Evolutionary conservation across 1,140 invertebrate genomes (phyloP).

Genomic region (Drosophila ercepeae): DNA sequence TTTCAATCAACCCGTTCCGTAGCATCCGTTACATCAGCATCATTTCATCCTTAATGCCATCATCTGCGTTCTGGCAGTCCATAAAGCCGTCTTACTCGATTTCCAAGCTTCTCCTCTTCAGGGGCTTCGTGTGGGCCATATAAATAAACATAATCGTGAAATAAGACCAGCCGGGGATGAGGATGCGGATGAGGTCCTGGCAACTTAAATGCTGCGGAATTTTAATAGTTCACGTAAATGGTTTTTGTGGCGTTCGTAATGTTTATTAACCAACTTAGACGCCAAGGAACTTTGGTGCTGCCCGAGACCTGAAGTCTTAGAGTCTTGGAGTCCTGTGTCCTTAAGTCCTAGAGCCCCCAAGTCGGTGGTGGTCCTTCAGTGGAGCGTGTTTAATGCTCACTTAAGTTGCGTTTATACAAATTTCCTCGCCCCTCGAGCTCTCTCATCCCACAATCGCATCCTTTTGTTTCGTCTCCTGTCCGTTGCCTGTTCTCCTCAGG

Average conservation of each 20-base stretch:
- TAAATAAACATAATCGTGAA: constrained; percentile 78
- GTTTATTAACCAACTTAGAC: constrained; percentile 80
- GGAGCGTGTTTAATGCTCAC: constrained; percentile 78
- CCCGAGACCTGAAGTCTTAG: too few species aligned
- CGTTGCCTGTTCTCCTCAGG: constrained; percentile 9
- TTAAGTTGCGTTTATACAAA: constrained; percentile 82
- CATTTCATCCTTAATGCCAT: neutral
- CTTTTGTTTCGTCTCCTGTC: constrained; percentile 27
- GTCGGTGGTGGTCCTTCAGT: constrained; percentile 55
- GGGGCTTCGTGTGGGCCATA: constrained; percentile 47
- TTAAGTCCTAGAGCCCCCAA: neutral
- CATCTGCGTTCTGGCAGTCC: neutral
- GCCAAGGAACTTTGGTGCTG: constrained; percentile 21
- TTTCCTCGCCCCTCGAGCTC: constrained; percentile 44
- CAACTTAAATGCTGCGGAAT: constrained; percentile 75
- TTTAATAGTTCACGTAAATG: constrained; percentile 81
- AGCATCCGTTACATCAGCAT: neutral
- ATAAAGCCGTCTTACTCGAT: neutral
- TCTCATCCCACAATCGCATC: neutral
- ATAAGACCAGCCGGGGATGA: constrained; percentile 33
- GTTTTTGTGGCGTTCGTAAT: constrained; percentile 80
- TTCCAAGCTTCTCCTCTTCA: constrained; percentile 2
- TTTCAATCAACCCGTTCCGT: constrained; percentile 21
- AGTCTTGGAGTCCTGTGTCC: neutral
- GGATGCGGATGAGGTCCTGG: neutral